These are phyloP conservation scores for Solea senegalensis DNA, from an alignment of 2,113 vertebrate genomes.

Conservation along the genomic window DNA sequence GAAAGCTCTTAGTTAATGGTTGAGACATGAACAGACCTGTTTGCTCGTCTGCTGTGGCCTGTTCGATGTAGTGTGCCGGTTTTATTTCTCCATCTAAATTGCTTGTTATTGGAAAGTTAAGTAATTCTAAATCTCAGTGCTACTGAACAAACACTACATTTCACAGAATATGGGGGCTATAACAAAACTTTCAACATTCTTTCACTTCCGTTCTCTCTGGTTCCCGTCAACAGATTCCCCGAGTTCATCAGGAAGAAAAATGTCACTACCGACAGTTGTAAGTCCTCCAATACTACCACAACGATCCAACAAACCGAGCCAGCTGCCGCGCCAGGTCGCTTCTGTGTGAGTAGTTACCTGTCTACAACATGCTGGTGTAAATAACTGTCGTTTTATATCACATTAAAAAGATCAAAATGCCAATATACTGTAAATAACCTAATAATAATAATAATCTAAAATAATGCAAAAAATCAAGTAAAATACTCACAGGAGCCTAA, in stretches of 20 bases:
- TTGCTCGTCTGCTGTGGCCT: too few relatives aligned
- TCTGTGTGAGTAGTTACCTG: constrained; percentile 67
- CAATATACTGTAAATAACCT: too few relatives aligned
- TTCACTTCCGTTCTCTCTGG: background rate
- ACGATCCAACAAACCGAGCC: constrained; percentile 57
- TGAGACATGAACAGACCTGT: too few relatives aligned
- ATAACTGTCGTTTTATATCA: background rate
- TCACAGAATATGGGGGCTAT: background rate
- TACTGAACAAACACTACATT: background rate
- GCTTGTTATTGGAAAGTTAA: background rate
- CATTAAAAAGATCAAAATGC: too few relatives aligned
- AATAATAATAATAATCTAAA: too few relatives aligned
- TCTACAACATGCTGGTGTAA: background rate
- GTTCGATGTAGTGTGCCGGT: too few relatives aligned
- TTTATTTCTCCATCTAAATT: background rate
- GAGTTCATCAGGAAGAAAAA: constrained; percentile 6
- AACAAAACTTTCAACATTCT: too few relatives aligned
- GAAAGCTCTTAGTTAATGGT: too few relatives aligned
- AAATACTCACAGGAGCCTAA: background rate
- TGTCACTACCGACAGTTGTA: constrained; percentile 12
- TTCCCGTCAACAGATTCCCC: constrained; percentile 2
- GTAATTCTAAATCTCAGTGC: background rate
- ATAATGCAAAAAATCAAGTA: background rate
- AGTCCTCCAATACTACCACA: constrained; percentile 53
- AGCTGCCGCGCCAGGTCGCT: constrained; percentile 39